A percentile compares a stretch with the other conserved stretches of the same genome.
Evolutionary conservation across 2,113 vertebrate species (phyloP).

Genomic region (Macquaria australasica): DNA sequence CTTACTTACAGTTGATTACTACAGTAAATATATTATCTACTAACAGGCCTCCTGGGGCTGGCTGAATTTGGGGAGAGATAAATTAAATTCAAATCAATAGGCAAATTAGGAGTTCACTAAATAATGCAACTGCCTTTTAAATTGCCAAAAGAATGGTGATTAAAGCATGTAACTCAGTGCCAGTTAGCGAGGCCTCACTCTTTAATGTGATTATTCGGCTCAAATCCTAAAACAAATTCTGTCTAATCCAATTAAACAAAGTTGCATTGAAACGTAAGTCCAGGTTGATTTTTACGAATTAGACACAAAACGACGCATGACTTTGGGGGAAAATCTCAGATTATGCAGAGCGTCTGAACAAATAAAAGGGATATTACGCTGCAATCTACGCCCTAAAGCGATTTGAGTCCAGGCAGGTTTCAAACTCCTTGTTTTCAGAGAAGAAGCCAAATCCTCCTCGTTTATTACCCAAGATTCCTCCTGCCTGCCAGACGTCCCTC

Average conservation of each 20-base stretch:
- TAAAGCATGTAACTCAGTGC: constrained; percentile 12
- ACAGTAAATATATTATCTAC: constrained; percentile 53
- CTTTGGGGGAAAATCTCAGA: constrained; percentile 21
- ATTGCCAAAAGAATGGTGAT: constrained; percentile 39
- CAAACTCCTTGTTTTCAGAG: constrained; percentile 35
- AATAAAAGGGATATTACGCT: constrained; percentile 40
- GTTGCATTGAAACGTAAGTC: constrained; percentile 28
- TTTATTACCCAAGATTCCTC: constrained; percentile 62
- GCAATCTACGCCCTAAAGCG: background rate
- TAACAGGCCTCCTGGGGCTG: constrained; percentile 19
- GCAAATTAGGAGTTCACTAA: constrained; percentile 58
- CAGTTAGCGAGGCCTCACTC: constrained; percentile 29
- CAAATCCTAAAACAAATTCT: constrained; percentile 40
- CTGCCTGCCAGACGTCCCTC: constrained; percentile 49
- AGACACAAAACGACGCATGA: constrained; percentile 17
- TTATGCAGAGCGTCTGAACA: constrained; percentile 14
- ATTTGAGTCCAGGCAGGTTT: constrained; percentile 21
- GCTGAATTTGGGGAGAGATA: constrained; percentile 44
- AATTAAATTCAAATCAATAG: constrained; percentile 60
- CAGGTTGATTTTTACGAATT: constrained; percentile 23
- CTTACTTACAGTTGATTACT: constrained; percentile 35
- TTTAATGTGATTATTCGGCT: constrained; percentile 56
- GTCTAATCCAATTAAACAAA: constrained; percentile 52
- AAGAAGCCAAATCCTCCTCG: constrained; percentile 11
- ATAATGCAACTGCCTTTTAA: constrained; percentile 46